Evolutionary conservation across 2,888 invertebrate species (phyloP), one percentile per base, ranked within the genome.

Genomic region (Phania funesta): DNA sequence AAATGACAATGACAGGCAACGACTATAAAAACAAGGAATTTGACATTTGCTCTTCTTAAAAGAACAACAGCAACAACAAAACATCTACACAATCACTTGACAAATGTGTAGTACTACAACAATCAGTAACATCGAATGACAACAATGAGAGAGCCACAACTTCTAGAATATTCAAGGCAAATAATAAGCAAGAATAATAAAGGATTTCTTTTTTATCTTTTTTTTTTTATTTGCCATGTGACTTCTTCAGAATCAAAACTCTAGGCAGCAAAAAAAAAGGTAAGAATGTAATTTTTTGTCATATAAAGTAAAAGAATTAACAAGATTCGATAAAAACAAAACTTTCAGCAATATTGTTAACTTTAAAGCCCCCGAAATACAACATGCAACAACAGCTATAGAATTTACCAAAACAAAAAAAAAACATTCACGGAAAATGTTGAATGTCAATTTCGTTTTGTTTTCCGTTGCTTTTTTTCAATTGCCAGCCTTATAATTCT

Each of bases 21-120:
- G 82, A 75, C 56, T 75, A 58, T 32, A 75, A 78, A 82, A 78
- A 70, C 82, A 82, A 82, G 78, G 82, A 82, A 82, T 82, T 82
- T 82, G 82, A 82, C 82, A 82, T 82, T 82, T 82, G 82, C 82
- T 82, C 82, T 82, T 82, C 82, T 82, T 82, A 82, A 82, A 75
- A 52, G 54, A 65, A 70, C 68, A 82, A 56, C 41, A 74, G 38
- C 32, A 81, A 67, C 24, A 64, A 13, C 18, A 74, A 52, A 29
- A 32, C 60, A 54, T 20, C 5, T 11, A 67, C 58, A 65, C 68
- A 67, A 29, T 22, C 48, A 71, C 76, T 76, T 71, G 80, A 75
- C 80, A 80, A 76, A 75, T 76, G 64, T 75, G 32, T 50, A 32
- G 60, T 68, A 60, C 73, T 62, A 73, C 54, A 74, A 75, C 65